Evolutionary conservation across 2,113 vertebrate genomes (phyloP).

Genomic region (Eptatretus burgeri): DNA sequence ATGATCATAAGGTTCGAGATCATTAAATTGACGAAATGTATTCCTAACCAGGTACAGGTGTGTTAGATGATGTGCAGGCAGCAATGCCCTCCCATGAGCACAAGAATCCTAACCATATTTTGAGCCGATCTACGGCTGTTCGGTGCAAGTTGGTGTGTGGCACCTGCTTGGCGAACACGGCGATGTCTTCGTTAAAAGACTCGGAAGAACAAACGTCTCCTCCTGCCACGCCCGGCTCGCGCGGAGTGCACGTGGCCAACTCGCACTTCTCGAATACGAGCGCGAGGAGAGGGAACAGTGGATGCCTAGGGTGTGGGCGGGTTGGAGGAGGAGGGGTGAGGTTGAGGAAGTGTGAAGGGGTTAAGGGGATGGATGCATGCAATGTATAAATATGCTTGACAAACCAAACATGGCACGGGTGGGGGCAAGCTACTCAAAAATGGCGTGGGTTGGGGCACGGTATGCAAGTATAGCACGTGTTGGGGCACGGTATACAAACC

Average conservation of each 20-base stretch:
- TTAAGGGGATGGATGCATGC: background rate
- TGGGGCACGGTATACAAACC: no score
- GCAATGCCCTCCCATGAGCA: background rate
- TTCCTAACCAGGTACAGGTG: background rate
- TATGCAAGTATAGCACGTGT: no score
- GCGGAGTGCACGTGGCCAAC: slow-evolving; percentile 97
- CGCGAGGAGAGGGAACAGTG: slow-evolving; percentile 95
- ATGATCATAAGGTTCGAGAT: no score
- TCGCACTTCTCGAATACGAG: slow-evolving; percentile 99
- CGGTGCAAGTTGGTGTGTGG: background rate
- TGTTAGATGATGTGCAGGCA: background rate
- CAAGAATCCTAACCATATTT: background rate
- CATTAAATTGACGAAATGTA: background rate
- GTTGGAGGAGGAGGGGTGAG: background rate
- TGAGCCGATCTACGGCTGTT: background rate
- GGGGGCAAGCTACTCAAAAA: no score
- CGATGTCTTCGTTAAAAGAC: slow-evolving; percentile 99
- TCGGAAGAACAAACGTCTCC: slow-evolving; percentile 97
- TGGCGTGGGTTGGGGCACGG: no score
- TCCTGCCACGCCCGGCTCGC: slow-evolving; percentile 94
- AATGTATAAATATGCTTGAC: background rate
- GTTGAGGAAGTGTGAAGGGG: background rate
- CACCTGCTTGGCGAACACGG: slow-evolving; percentile 99
- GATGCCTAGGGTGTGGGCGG: slow-evolving; percentile 44
- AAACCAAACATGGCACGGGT: no score